Percentiles rank a stretch among this genome's conserved stretches.
Evolutionary conservation across 2,888 invertebrate species (phyloP).

Genomic region (Noctua comes): DNA sequence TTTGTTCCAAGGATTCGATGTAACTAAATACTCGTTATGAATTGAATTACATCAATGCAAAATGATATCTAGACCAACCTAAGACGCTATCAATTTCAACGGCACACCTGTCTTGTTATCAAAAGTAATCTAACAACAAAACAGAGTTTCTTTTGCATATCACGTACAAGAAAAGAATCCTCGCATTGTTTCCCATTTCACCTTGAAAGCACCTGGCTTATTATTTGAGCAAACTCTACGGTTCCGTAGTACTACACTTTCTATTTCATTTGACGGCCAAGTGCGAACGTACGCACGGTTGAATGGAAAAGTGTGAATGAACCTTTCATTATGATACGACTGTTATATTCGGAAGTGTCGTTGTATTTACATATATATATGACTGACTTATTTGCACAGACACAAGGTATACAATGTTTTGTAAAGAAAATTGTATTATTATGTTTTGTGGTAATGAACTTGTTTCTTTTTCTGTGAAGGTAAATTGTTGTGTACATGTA

Average conservation of each 20-base stretch:
- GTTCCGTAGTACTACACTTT: constrained; percentile 57
- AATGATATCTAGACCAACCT: not conserved
- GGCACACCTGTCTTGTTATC: not conserved
- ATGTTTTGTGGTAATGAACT: not conserved
- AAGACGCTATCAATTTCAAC: not conserved
- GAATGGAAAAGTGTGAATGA: constrained; percentile 68
- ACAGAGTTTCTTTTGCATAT: not conserved
- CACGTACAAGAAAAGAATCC: not conserved
- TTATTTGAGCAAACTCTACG: constrained; percentile 22
- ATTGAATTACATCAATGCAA: constrained; percentile 29
- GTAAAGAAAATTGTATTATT: not conserved
- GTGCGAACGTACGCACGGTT: constrained; percentile 47
- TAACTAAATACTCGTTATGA: constrained; percentile 3
- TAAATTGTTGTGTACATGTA: not conserved
- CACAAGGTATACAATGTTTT: not conserved
- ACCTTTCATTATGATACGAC: constrained; percentile 36
- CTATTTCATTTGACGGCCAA: constrained; percentile 62
- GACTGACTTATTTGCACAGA: not conserved
- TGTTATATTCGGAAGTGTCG: constrained; percentile 23
- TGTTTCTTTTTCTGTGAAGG: not conserved
- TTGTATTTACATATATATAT: not conserved
- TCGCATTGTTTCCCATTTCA: constrained; percentile 24
- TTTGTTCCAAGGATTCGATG: not conserved
- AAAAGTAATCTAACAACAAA: not conserved
- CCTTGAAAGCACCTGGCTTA: constrained; percentile 24